phyloP scores from a whole-genome alignment of 2,888 invertebrate genomes.

The Galerucella calmariensis region DNA sequence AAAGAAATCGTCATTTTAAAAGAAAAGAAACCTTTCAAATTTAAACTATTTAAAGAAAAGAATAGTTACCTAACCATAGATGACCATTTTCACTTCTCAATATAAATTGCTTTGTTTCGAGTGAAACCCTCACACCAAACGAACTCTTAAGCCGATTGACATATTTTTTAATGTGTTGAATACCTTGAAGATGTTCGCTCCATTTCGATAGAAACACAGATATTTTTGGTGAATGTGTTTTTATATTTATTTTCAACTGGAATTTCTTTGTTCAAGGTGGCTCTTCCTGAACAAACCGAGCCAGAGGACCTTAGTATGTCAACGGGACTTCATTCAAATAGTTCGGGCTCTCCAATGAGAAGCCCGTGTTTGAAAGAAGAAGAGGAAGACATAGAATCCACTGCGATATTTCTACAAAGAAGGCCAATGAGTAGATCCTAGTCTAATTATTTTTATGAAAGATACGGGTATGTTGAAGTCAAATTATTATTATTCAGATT shows the following conservation, averaged over 20 bases:
- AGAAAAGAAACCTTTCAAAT: too few relatives aligned
- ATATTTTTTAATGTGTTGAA: too few relatives aligned
- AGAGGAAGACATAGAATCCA: slow-evolving; percentile 69
- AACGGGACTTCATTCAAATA: slow-evolving; percentile 67
- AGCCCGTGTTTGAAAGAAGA: slow-evolving; percentile 64
- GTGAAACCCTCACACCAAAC: too few relatives aligned
- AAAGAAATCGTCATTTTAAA: too few relatives aligned
- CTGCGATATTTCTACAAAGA: slow-evolving; percentile 67
- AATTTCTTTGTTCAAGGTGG: slow-evolving; percentile 49
- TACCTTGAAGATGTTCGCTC: too few relatives aligned
- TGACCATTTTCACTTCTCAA: too few relatives aligned
- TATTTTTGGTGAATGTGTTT: background rate
- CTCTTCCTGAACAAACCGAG: slow-evolving; percentile 86
- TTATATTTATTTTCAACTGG: background rate
- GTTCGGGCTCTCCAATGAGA: slow-evolving; percentile 65
- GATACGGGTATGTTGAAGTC: slow-evolving; percentile 54
- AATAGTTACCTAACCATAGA: too few relatives aligned
- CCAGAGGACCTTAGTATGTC: slow-evolving; percentile 90
- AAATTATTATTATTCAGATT: slow-evolving; percentile 41
- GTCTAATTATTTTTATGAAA: slow-evolving; percentile 47
- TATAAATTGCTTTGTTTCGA: too few relatives aligned
- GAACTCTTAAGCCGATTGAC: too few relatives aligned
- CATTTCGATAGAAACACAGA: too few relatives aligned
- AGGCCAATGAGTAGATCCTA: slow-evolving; percentile 56
- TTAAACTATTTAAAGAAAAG: too few relatives aligned